These are phyloP conservation scores for Graptemys geographica DNA, from an alignment of 2,797 vertebrate species.

Conservation along the genomic window DNA sequence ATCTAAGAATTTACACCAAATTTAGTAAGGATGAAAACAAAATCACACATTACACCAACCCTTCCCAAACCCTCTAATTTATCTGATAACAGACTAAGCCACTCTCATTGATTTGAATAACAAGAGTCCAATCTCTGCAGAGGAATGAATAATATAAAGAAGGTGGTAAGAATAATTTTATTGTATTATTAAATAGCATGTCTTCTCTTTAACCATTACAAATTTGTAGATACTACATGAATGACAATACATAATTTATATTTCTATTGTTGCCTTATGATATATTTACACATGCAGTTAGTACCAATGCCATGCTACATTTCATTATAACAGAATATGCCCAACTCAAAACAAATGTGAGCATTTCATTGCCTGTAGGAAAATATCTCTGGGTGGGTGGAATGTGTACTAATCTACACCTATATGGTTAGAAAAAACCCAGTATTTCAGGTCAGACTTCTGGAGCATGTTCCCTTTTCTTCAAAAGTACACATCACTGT, in stretches of 20 bases:
- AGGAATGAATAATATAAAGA: constrained; percentile 70
- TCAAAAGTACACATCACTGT: constrained; percentile 68
- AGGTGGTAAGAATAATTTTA: constrained; percentile 91
- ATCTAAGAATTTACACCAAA: background rate
- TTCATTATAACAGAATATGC: constrained; percentile 86
- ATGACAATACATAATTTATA: constrained; percentile 86
- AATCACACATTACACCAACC: background rate
- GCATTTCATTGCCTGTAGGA: constrained; percentile 76
- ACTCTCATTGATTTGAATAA: background rate
- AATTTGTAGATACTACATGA: constrained; percentile 87
- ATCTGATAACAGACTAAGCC: rapidly evolving
- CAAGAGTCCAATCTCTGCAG: constrained; percentile 10
- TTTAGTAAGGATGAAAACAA: background rate
- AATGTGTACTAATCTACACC: constrained; percentile 64
- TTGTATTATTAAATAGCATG: constrained; percentile 92
- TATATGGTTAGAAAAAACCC: constrained; percentile 52
- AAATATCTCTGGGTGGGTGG: constrained; percentile 75
- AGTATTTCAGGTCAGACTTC: constrained; percentile 64
- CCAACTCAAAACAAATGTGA: constrained; percentile 73
- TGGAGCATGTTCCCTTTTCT: constrained; percentile 70
- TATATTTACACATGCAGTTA: constrained; percentile 92
- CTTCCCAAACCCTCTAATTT: background rate
- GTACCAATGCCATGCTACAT: constrained; percentile 90
- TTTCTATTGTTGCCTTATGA: constrained; percentile 78
- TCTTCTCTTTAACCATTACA: constrained; percentile 86